Conservation (phyloP, 1,140 invertebrate species). For the Streblospio benedicti region DNA sequence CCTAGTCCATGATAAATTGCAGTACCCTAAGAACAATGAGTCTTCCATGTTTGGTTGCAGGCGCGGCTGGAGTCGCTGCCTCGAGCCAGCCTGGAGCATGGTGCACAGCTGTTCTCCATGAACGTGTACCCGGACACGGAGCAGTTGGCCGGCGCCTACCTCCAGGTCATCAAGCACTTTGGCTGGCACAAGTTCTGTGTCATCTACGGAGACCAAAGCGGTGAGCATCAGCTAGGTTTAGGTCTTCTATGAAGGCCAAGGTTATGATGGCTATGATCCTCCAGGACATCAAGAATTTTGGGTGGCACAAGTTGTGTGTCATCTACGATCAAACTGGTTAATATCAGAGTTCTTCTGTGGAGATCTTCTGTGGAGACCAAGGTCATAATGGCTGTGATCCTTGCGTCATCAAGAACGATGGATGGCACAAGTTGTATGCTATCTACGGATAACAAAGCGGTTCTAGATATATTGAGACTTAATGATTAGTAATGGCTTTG, state of each 20-base stretch:
- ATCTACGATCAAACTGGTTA: slow-evolving; percentile 24
- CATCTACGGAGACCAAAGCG: slow-evolving; percentile 25
- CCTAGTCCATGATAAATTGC: too few species aligned
- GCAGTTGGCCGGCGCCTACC: slow-evolving; percentile 27
- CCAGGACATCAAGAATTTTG: slow-evolving; percentile 30
- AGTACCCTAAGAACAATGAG: too few species aligned
- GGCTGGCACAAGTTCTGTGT: slow-evolving; percentile 32
- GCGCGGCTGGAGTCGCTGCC: too few species aligned
- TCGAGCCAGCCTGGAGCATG: too few species aligned
- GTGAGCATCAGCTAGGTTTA: not conserved
- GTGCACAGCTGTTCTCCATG: slow-evolving; percentile 26
- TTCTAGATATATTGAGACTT: too few species aligned
- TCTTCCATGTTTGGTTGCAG: too few species aligned
- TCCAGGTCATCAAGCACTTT: slow-evolving; percentile 31
- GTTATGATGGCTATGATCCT: too few species aligned
- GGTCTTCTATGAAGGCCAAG: too few species aligned
- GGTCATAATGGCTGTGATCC: too few species aligned
- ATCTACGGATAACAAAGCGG: too few species aligned
- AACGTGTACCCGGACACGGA: slow-evolving; percentile 32
- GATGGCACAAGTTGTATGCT: slow-evolving; percentile 31
- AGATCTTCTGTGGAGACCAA: too few species aligned
- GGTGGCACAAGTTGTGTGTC: slow-evolving; percentile 31
- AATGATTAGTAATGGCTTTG: too few species aligned
- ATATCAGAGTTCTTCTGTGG: not conserved
- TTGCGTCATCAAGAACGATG: slow-evolving; percentile 29